Evolutionary conservation across 2,797 vertebrate genomes (phyloP).

Genomic region (Antennarius maculatus): DNA sequence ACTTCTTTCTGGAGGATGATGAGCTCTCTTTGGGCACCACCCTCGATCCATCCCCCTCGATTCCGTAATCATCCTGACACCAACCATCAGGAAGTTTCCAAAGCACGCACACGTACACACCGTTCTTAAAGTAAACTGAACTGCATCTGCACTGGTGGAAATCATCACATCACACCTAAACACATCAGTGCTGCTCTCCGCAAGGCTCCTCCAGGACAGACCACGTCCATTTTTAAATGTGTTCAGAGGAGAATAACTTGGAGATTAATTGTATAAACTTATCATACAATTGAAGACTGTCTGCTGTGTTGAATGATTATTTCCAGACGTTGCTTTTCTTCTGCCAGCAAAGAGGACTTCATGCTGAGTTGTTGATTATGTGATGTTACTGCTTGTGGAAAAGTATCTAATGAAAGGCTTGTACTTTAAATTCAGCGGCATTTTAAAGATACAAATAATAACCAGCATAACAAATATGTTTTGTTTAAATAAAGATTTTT

Average conservation of each 20-base stretch:
- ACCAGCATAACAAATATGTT: constrained; percentile 6
- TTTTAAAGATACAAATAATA: background rate
- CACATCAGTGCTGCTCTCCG: constrained; percentile 3
- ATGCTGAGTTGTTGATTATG: background rate
- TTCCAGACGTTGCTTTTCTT: constrained; percentile 24
- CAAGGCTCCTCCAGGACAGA: constrained; percentile 10
- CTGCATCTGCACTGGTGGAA: constrained; percentile 48
- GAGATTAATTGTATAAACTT: constrained; percentile 5
- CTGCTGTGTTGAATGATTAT: constrained; percentile 15
- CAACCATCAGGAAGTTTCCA: constrained; percentile 23
- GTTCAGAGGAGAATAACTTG: constrained; percentile 16
- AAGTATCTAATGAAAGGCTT: background rate
- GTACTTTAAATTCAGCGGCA: background rate
- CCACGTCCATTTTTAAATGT: constrained; percentile 34
- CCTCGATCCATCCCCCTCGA: background rate
- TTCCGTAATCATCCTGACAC: constrained; percentile 42
- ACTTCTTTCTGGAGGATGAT: background rate
- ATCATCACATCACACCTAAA: constrained; percentile 43
- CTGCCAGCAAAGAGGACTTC: constrained; percentile 1
- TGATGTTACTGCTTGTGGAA: background rate
- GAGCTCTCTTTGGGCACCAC: background rate
- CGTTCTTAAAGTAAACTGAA: constrained; percentile 52
- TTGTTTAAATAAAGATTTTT: constrained; percentile 50
- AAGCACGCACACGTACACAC: constrained; percentile 13
- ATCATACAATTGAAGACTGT: constrained; percentile 26